These are phyloP conservation scores for Rhinolophus sinicus DNA, from an alignment of 2,113 vertebrate species.

Conservation along the genomic window DNA sequence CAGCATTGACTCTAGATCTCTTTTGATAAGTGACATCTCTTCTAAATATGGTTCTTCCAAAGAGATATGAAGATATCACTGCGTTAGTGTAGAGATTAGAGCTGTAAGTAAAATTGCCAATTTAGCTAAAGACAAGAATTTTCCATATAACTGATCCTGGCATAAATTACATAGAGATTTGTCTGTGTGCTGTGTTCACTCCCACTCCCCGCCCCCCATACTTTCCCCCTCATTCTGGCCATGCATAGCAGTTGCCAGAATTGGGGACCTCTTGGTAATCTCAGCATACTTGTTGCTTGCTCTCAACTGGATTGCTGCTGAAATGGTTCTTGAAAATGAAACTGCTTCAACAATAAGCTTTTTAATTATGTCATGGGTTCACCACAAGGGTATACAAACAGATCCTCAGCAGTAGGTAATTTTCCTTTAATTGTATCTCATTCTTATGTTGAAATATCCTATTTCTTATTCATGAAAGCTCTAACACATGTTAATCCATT, in stretches of 20 bases:
- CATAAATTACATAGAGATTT: background rate
- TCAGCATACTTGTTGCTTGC: background rate
- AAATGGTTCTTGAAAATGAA: slow-evolving; percentile 63
- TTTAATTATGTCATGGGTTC: slow-evolving; percentile 56
- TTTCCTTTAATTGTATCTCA: slow-evolving; percentile 59
- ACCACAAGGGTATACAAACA: slow-evolving; percentile 49
- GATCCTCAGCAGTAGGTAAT: slow-evolving; percentile 54
- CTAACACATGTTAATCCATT: slow-evolving; percentile 83
- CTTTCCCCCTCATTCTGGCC: background rate
- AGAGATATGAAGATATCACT: background rate
- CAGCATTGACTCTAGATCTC: background rate
- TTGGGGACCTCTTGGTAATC: background rate
- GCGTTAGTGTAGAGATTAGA: background rate
- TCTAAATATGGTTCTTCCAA: background rate
- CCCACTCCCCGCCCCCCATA: background rate
- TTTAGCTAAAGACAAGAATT: background rate
- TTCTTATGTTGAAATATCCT: slow-evolving; percentile 61
- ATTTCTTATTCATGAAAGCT: slow-evolving; percentile 63
- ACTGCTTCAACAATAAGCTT: slow-evolving; percentile 53
- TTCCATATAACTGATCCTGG: background rate
- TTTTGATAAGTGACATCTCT: slow-evolving; percentile 8
- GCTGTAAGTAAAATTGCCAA: background rate
- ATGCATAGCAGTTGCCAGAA: background rate
- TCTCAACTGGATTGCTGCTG: slow-evolving; percentile 35
- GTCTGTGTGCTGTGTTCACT: background rate